Percentiles rank a stretch among this genome's conserved stretches.
Evolutionary conservation across 2,888 invertebrate species (phyloP).

Genomic region (Leucania comma): DNA sequence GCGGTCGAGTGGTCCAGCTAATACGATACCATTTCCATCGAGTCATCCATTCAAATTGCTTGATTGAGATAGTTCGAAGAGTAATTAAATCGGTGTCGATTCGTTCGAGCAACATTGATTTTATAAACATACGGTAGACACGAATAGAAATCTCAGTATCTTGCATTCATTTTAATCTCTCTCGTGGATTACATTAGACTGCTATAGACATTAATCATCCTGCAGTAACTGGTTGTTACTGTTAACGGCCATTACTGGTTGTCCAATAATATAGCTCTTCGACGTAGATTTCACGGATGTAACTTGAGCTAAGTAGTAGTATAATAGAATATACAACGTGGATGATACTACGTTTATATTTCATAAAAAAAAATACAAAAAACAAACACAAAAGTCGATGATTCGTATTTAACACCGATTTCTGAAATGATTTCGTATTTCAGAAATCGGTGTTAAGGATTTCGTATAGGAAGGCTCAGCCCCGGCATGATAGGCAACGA

Average conservation of each 20-base stretch:
- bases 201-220: conserved; percentile 25
- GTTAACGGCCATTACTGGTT: conserved; percentile 22
- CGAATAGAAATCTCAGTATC: conserved; percentile 46
- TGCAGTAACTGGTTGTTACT: conserved; percentile 24
- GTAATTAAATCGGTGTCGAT: conserved; percentile 72
- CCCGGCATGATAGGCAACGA: no score
- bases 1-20: conserved; percentile 72
- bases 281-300: conserved; percentile 12
- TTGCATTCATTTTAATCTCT: conserved; percentile 50
- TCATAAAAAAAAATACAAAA: not conserved
- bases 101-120: conserved; percentile 54
- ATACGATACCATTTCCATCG: conserved; percentile 71
- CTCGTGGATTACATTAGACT: conserved; percentile 24
- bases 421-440: no score
- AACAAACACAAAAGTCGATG: no score
- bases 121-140: conserved; percentile 47
- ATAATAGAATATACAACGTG: conserved; percentile 20
- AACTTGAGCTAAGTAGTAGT: conserved; percentile 7
- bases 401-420: no score
- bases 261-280: conserved; percentile 9
- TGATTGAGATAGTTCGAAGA: conserved; percentile 72
- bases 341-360: conserved; percentile 17
- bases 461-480: no score
- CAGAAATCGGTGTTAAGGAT: no score
- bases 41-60: conserved; percentile 69